These are phyloP conservation scores for Orthonyx spaldingii DNA, from an alignment of 2,113 vertebrate genomes.

Conservation along the genomic window DNA sequence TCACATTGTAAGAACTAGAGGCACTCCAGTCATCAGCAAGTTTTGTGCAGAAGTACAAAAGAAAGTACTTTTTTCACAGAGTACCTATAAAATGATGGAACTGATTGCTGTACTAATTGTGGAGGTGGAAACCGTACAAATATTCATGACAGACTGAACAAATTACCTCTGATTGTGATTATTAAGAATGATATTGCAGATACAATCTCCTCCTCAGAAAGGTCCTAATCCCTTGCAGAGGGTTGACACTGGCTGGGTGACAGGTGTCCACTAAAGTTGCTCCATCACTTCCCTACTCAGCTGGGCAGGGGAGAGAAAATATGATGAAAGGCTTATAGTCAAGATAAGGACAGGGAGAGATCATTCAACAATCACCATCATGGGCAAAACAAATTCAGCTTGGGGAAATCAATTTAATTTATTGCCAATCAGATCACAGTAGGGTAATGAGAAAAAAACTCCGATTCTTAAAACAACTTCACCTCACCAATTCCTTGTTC, in stretches of 20 bases:
- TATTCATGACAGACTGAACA: not conserved
- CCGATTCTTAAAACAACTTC: not conserved
- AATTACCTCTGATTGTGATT: not conserved
- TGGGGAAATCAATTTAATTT: not conserved
- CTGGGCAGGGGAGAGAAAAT: not conserved
- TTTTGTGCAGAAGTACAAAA: not conserved
- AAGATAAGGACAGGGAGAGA: not conserved
- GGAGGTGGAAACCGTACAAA: not conserved
- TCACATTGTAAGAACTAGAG: not conserved
- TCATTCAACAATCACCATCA: not conserved
- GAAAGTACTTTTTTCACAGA: not conserved
- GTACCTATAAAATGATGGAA: not conserved
- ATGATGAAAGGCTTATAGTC: not conserved
- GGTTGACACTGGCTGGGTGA: not conserved
- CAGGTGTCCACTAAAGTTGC: not conserved
- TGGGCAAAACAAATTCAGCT: not conserved
- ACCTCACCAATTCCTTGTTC: not conserved
- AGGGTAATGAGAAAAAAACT: not conserved
- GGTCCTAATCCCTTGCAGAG: not conserved
- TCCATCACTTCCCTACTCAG: not conserved
- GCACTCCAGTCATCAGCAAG: not conserved
- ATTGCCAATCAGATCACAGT: not conserved
- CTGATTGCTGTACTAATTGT: not conserved
- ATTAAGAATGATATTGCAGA: not conserved
- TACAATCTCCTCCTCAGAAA: not conserved